A percentile compares a stretch with the other conserved stretches of the same genome.
These are phyloP conservation scores for Mythimna pallens DNA, from an alignment of 2,888 invertebrate species.

Conservation along the genomic window DNA sequence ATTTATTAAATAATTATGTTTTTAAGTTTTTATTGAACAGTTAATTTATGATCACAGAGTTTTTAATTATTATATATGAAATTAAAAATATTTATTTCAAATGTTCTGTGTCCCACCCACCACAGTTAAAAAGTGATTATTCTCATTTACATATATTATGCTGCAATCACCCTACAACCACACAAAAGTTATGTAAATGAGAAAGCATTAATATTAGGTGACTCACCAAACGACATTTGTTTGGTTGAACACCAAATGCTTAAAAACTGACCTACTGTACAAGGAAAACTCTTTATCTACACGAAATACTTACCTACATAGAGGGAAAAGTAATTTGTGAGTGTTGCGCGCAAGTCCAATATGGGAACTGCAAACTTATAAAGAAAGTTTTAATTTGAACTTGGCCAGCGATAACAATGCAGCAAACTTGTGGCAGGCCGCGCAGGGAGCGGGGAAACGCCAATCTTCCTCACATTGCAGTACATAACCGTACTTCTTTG, in stretches of 20 bases:
- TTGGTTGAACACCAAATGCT: constrained; percentile 18
- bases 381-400: constrained; percentile 86
- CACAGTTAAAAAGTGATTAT: constrained; percentile 36
- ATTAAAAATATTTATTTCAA: background rate
- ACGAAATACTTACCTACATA: constrained; percentile 36
- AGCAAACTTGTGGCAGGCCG: constrained; percentile 80
- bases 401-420: constrained; percentile 85
- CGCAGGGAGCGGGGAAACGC: constrained; percentile 80
- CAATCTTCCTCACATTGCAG: constrained; percentile 87
- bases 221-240: constrained; percentile 40
- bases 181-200: constrained; percentile 55
- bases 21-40: background rate
- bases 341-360: constrained; percentile 68
- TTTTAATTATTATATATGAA: background rate
- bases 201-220: constrained; percentile 47
- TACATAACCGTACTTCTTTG: constrained; percentile 88
- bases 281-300: constrained; percentile 29
- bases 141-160: constrained; percentile 44
- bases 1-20: background rate
- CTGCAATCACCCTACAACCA: constrained; percentile 43
- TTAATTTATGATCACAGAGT: background rate
- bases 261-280: constrained; percentile 37
- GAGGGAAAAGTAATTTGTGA: constrained; percentile 72
- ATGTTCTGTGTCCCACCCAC: constrained; percentile 7
- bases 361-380: constrained; percentile 78